Base-by-base conservation (phyloP, 2,888 invertebrate species). In the Acleris sparsana region DNA sequence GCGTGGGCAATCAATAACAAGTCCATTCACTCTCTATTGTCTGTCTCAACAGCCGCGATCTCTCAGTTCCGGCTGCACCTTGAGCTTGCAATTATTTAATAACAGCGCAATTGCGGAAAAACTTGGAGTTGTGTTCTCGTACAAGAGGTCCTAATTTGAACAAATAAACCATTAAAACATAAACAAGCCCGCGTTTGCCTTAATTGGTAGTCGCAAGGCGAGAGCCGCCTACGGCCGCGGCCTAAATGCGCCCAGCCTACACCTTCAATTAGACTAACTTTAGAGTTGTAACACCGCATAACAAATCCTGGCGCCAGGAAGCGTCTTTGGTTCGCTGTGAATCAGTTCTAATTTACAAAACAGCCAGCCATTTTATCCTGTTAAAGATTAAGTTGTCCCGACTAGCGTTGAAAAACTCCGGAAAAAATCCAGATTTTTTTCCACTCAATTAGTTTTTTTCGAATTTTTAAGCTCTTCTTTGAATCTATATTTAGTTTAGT, bases 181-280 rank as follows among this genome's bases (percentile, higher is more conserved):
- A 82, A 85, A 87, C 85, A 82, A 81, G 80, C 71, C 71, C 77
- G 79, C 79, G 80, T 77, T 83, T 74, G 67, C 85, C 88, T 80
- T 89, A 89, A 85, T 86, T 87, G 87, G 88, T 71, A 79, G 73
- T 78, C 75, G 75, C 86, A 87, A 87, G 86, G 87, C 76, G 72
- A 69, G 75, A 77, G 75, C 75, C 85, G 78, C 86, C 85, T 74
- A 86, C 88, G 70, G 33, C 53, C 59, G 58, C 59, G 56, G 53
- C 71, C 63, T 69, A 75, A 78, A 85, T 86, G 85, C 86, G 76
- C 82, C 72, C 86, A 80, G 70, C 88, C 87, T 84, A 89, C 88
- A 80, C 83, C 74, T 80, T 75, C 85, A 86, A 88, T 86, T 87
- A 87, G 72, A 76, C 68, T 69, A 65, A 71, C 60, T 61, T 64